These are phyloP conservation scores for Ciconia boyciana DNA, from an alignment of 2,113 vertebrate genomes.

Conservation along the genomic window DNA sequence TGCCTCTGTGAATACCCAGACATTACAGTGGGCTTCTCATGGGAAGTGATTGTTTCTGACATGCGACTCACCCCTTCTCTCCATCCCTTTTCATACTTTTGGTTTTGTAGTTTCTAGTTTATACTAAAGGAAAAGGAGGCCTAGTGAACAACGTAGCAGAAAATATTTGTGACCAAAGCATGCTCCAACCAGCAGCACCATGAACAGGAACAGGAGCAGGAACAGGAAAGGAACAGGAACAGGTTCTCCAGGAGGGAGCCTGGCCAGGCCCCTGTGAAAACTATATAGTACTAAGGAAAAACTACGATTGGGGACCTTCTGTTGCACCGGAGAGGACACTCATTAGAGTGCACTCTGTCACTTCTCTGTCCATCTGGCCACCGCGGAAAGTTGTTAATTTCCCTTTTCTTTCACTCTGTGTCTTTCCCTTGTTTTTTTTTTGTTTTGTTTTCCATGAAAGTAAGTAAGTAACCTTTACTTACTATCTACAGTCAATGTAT, in stretches of 20 bases:
- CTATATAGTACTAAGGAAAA: background rate
- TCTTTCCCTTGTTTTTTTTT: background rate
- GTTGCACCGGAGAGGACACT: background rate
- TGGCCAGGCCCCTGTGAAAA: background rate
- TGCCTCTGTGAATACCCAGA: background rate
- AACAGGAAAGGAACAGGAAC: background rate
- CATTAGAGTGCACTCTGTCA: background rate
- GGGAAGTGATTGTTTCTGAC: background rate
- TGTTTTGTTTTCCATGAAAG: background rate
- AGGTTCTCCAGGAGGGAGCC: background rate
- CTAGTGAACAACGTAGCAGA: background rate
- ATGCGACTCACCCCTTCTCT: background rate
- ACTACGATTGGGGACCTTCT: background rate
- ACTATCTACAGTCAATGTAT: background rate
- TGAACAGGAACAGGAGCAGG: background rate
- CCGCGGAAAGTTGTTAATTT: background rate
- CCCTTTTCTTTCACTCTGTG: background rate
- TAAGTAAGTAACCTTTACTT: background rate
- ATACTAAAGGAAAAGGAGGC: background rate
- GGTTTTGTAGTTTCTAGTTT: background rate
- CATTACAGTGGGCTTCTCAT: background rate
- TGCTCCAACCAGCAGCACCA: background rate
- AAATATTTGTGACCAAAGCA: background rate
- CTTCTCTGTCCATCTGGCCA: background rate
- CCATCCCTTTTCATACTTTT: background rate